These are phyloP conservation scores for Garrulus glandarius DNA, from an alignment of 2,797 vertebrate species.

Conservation along the genomic window DNA sequence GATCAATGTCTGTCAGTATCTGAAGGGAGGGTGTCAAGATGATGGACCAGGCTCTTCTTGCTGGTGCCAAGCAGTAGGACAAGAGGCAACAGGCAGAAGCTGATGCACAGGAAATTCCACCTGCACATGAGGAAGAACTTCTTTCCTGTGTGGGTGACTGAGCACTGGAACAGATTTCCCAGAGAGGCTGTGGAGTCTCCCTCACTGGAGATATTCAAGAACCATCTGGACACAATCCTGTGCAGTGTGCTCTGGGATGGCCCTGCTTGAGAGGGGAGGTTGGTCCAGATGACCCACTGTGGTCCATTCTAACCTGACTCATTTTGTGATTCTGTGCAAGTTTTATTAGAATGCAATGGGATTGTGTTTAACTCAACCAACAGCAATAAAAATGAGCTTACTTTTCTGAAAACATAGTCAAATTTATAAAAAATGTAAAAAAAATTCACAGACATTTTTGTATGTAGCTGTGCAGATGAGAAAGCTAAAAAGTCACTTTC, in stretches of 20 bases:
- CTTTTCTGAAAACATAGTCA: not conserved
- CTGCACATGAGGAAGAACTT: not conserved
- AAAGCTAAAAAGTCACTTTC: not conserved
- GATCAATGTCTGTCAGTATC: not conserved
- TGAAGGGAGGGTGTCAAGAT: not conserved
- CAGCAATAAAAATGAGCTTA: not conserved
- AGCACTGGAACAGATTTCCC: not conserved
- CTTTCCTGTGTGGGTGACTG: not conserved
- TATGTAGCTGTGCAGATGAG: not conserved
- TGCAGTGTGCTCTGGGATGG: accelerated
- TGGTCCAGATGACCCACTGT: not conserved
- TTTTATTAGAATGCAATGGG: not conserved
- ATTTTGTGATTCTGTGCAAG: not conserved
- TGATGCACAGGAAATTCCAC: not conserved
- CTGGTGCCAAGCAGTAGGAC: too few relatives aligned
- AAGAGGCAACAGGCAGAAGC: not conserved
- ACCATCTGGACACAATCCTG: accelerated
- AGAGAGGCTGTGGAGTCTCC: not conserved
- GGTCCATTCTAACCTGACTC: not conserved
- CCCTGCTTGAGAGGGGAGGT: not conserved
- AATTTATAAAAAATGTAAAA: not conserved
- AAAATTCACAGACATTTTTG: not conserved
- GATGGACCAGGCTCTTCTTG: not conserved
- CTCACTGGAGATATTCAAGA: not conserved
- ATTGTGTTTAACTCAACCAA: not conserved